Base-by-base conservation (phyloP, 2,797 vertebrate genomes). In the Emys orbicularis region DNA sequence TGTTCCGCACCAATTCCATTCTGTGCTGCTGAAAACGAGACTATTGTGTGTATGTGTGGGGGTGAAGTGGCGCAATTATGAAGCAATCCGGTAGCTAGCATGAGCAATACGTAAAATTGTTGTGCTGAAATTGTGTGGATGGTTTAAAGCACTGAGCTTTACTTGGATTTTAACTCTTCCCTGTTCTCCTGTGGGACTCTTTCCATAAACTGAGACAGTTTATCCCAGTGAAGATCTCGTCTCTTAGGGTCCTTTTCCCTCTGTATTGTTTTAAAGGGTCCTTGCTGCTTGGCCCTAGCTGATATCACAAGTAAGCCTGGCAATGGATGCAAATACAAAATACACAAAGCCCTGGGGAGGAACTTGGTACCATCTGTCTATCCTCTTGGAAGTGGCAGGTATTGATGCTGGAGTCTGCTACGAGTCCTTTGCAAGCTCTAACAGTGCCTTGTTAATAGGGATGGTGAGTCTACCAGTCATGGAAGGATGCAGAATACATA, bases 71-170 rank as follows among this genome's bases (percentile, higher is more conserved):
- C 81, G 12, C 4, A 72, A 34, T 81, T 81, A n/a, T 72, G 34
- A 84, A 87, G 5, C 18, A 89, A 76, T 1, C 37, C 1, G 49
- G 3, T 47, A 82, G 79, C 0, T 49, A 34, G 57, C 4, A 0
- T 44, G 83, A 92, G 5, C 34, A 90, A 81, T 59, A 1, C 7
- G 61, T 77, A 81, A 82, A 91, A 68, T 11, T 50, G 31, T 9
- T 79, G 54, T 1, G 1, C 31, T 91, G 52, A 68, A 90, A 84
- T 16, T n/a, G 29, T 18, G 27, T 25, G 4, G 0, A 5, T 16
- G 68, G 0, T 76, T 88, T 85, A 29, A 54, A 1, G 29, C 57
- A 9, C 1, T 1, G 88, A 49, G 29, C 68, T 19, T 90, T 84
- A 85, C 37, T 85, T 85, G 72, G 72, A 41, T 74, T 44, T 74